Evolutionary conservation across 2,797 vertebrate species (phyloP).

Genomic region (Carcharodon carcharias): DNA sequence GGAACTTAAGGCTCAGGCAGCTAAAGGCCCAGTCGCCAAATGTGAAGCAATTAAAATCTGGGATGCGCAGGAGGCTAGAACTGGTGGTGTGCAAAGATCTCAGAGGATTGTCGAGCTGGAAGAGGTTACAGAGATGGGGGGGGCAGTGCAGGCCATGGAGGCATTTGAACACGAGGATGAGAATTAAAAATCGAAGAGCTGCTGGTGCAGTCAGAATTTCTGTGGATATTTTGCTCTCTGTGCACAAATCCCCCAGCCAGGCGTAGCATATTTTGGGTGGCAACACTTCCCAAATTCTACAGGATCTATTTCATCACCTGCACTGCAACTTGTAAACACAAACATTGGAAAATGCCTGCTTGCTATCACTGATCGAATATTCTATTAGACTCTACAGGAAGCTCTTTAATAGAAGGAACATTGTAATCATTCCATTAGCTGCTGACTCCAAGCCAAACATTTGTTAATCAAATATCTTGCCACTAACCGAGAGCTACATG

Average conservation of each 20-base stretch:
- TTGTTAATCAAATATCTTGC: constrained; percentile 50
- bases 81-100: not conserved
- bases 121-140: not conserved
- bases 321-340: not conserved
- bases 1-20: no score
- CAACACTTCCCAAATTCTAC: not conserved
- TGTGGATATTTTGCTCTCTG: not conserved
- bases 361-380: not conserved
- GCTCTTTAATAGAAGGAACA: constrained; percentile 47
- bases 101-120: not conserved
- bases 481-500: not conserved
- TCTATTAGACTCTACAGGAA: constrained; percentile 18
- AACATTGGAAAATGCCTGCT: not conserved
- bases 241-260: constrained; percentile 52
- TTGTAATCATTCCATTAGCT: constrained; percentile 66
- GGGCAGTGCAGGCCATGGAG: not conserved
- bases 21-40: no score
- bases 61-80: no score
- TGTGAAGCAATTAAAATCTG: no score
- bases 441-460: constrained; percentile 63
- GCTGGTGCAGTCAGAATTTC: not conserved
- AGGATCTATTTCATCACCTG: not conserved
- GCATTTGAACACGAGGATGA: not conserved
- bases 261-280: constrained; percentile 52
- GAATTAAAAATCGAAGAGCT: not conserved